Percentiles rank a stretch among this genome's conserved stretches.
These are phyloP conservation scores for Trichonephila clavata DNA, from an alignment of 1,140 invertebrate genomes.

Conservation along the genomic window DNA sequence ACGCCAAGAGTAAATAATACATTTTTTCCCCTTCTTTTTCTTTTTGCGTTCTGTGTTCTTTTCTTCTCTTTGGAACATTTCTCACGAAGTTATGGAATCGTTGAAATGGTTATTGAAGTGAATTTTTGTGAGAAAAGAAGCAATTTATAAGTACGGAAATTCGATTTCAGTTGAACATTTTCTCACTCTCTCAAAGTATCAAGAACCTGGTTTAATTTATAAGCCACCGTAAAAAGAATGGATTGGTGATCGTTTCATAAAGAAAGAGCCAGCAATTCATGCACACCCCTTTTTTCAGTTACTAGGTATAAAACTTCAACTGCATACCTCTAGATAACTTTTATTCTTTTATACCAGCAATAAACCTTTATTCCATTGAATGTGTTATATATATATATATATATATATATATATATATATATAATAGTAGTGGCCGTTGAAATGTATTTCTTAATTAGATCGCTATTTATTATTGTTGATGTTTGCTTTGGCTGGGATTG, in stretches of 20 bases:
- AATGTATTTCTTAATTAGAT: no score
- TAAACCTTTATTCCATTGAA: no score
- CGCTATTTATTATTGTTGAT: no score
- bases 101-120: constrained; percentile 31
- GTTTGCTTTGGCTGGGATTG: no score
- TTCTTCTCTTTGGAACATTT: neutral
- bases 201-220: constrained; percentile 32
- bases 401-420: no score
- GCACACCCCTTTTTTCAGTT: neutral
- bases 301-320: no score
- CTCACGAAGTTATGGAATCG: neutral
- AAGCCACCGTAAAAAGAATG: constrained; percentile 2
- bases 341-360: neutral
- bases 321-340: neutral
- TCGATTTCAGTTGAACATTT: constrained; percentile 36
- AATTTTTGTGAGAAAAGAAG: constrained; percentile 10
- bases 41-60: neutral
- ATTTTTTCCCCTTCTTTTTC: neutral
- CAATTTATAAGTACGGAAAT: constrained; percentile 60
- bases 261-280: neutral
- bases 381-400: no score
- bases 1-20: constrained; percentile 40
- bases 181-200: neutral
- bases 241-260: neutral
- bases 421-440: no score